Conservation (phyloP, 2,113 vertebrate genomes). For the Menidia beryllina region DNA sequence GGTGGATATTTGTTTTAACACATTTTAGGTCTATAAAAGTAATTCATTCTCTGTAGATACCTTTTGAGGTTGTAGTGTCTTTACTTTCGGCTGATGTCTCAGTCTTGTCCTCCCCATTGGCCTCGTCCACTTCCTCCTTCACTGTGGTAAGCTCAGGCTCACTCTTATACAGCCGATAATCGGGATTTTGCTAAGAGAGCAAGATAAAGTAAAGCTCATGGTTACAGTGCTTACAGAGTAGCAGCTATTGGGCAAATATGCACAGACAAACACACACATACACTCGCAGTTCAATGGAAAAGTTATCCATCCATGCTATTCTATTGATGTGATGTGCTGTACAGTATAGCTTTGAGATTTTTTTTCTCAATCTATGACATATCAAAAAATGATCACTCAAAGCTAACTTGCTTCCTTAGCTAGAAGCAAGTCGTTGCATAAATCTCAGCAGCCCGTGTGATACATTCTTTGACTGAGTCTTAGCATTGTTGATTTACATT, state of each 20-base stretch:
- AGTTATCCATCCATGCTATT: too few relatives aligned
- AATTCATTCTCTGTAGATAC: slow-evolving; percentile 59
- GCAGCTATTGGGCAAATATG: not conserved
- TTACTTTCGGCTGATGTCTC: slow-evolving; percentile 83
- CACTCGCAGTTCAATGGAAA: not conserved
- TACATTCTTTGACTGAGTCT: too few relatives aligned
- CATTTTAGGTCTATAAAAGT: too few relatives aligned
- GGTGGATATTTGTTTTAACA: too few relatives aligned
- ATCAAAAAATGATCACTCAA: too few relatives aligned
- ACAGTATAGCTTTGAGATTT: too few relatives aligned
- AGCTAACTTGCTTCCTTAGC: too few relatives aligned
- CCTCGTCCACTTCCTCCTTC: slow-evolving; percentile 92
- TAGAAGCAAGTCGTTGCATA: too few relatives aligned
- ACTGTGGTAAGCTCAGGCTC: slow-evolving; percentile 97
- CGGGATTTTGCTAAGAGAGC: slow-evolving; percentile 85
- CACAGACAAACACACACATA: not conserved
- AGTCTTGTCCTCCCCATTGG: slow-evolving; percentile 89
- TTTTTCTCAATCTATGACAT: too few relatives aligned
- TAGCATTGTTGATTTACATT: too few relatives aligned
- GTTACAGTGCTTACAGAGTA: slow-evolving; percentile 10
- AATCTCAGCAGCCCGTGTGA: too few relatives aligned
- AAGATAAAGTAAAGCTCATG: not conserved
- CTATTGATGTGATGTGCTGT: too few relatives aligned
- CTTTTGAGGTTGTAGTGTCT: slow-evolving; percentile 84
- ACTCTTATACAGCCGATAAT: slow-evolving; percentile 97